Conservation (phyloP, 2,113 vertebrate genomes). For the Sebastes fasciatus region DNA sequence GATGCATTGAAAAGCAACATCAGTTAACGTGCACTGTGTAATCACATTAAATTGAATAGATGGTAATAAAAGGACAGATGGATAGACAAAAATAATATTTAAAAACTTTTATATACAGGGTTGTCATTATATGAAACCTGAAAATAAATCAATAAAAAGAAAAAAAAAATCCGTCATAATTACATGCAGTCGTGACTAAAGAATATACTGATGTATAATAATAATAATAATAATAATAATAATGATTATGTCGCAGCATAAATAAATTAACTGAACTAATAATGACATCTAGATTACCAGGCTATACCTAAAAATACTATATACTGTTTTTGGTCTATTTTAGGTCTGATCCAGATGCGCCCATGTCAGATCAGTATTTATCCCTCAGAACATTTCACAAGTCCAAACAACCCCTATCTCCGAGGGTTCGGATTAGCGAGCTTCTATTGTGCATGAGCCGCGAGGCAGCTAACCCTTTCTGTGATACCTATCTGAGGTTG, state of each 20-base stretch:
- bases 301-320: not conserved
- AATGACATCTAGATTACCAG: not conserved
- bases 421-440: constrained; percentile 61
- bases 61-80: not conserved
- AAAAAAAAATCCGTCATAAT: not conserved
- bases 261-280: not conserved
- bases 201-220: not conserved
- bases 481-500: constrained; percentile 72
- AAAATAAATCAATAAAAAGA: not conserved
- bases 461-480: constrained; percentile 71
- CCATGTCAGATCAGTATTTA: constrained; percentile 50
- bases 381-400: constrained; percentile 56
- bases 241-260: not conserved
- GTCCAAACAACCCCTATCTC: constrained; percentile 64
- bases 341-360: constrained; percentile 4
- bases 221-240: not conserved
- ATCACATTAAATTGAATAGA: not conserved
- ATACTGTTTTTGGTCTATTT: not conserved
- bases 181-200: not conserved
- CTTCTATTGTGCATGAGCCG: constrained; percentile 62
- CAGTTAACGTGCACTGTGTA: constrained; percentile 17
- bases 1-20: constrained; percentile 28
- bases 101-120: not conserved
- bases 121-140: not conserved
- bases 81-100: not conserved